Evolutionary conservation across 2,888 invertebrate genomes (phyloP).

Genomic region (Melipona bicolor): DNA sequence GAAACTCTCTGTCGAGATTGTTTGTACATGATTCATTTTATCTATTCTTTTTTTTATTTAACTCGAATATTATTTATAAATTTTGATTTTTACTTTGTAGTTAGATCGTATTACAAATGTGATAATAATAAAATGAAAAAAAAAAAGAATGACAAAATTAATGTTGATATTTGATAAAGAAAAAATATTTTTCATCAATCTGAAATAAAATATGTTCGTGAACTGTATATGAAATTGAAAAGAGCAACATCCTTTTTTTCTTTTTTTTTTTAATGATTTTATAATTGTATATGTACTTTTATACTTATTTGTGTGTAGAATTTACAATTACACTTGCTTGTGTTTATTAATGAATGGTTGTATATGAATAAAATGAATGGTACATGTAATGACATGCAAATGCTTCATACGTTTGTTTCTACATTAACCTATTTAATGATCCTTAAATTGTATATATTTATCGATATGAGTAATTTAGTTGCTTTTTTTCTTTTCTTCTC

Average conservation of each 20-base stretch:
- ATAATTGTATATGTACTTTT: neutral
- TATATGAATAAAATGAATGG: neutral
- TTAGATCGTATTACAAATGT: neutral
- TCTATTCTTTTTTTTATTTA: neutral
- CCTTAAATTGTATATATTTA: slow-evolving; percentile 2
- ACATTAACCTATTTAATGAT: neutral
- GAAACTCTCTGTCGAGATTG: neutral
- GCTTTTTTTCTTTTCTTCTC: neutral
- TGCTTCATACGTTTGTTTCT: neutral
- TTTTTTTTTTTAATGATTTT: neutral
- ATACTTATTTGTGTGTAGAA: neutral
- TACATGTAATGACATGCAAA: slow-evolving; percentile 5
- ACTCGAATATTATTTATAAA: slow-evolving; percentile 27
- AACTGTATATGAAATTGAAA: neutral
- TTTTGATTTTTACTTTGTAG: neutral
- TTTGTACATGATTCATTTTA: slow-evolving; percentile 5
- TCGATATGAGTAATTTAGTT: neutral
- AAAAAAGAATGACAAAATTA: neutral
- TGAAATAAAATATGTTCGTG: neutral
- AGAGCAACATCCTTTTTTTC: too few species aligned
- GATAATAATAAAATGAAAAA: neutral
- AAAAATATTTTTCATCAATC: neutral
- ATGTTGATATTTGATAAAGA: neutral
- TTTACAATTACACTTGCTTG: slow-evolving; percentile 4
- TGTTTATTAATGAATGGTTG: neutral